A percentile compares a stretch with the other conserved stretches of the same genome.
These are phyloP conservation scores for Pteronotus mesoamericanus DNA, from an alignment of 2,797 vertebrate genomes.

Conservation along the genomic window DNA sequence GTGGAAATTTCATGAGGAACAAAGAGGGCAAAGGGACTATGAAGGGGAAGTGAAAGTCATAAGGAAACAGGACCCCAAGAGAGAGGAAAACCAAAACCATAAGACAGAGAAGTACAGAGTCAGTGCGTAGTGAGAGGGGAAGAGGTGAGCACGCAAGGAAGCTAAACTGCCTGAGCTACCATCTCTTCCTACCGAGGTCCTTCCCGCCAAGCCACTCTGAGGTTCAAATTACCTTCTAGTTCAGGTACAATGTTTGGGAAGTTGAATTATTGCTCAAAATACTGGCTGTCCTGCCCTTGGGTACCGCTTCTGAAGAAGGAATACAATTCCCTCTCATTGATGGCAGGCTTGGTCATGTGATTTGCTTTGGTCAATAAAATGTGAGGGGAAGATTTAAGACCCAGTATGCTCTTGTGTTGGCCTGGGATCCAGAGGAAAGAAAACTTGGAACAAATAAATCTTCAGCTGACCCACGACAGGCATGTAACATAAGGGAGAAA, in stretches of 20 bases:
- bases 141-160: background rate
- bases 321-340: background rate
- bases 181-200: background rate
- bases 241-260: background rate
- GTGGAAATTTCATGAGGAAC: background rate
- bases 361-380: slow-evolving; percentile 10
- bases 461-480: background rate
- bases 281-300: background rate
- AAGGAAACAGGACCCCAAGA: background rate
- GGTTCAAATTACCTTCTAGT: background rate
- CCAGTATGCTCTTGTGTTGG: background rate
- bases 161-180: background rate
- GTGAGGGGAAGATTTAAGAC: background rate
- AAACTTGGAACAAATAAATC: background rate
- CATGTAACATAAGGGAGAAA: background rate
- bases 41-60: background rate
- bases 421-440: background rate
- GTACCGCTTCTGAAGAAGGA: background rate
- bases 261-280: slow-evolving; percentile 3
- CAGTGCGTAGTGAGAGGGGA: background rate
- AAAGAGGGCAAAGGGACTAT: background rate
- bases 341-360: background rate
- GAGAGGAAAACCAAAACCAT: background rate
- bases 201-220: background rate
- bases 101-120: too few relatives aligned